Percentiles rank a stretch among this genome's conserved stretches.
These are phyloP conservation scores for Scortum barcoo DNA, from an alignment of 2,113 vertebrate species.

Conservation along the genomic window DNA sequence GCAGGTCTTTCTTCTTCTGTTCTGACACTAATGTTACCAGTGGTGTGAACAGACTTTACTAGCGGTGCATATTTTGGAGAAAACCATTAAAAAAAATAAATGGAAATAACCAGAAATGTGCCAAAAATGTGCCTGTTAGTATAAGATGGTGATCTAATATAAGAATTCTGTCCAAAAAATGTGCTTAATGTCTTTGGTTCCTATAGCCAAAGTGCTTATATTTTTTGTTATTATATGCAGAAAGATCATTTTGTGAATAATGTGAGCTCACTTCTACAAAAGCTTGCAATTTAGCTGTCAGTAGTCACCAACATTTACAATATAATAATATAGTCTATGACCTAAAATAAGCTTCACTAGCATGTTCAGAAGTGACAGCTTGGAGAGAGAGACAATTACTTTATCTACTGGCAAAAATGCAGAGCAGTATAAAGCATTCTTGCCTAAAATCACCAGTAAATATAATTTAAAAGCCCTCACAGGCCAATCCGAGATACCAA, in stretches of 20 bases:
- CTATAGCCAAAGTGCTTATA: neutral
- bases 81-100: neutral
- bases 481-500: neutral
- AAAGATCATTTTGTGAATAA: neutral
- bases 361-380: neutral
- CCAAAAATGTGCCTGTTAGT: neutral
- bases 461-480: slow-evolving; percentile 10
- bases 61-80: no score
- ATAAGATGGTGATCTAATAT: neutral
- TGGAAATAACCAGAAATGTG: neutral
- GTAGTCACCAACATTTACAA: neutral
- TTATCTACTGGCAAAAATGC: neutral
- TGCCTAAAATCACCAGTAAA: slow-evolving; percentile 13
- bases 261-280: neutral
- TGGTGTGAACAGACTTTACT: neutral
- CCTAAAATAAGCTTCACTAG: neutral
- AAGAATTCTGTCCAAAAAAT: neutral
- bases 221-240: neutral
- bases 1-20: neutral
- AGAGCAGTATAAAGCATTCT: slow-evolving; percentile 1
- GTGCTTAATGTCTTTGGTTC: no score
- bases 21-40: neutral
- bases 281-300: neutral
- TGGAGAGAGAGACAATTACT: neutral
- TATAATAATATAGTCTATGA: neutral